A percentile compares a stretch with the other conserved stretches of the same genome.
Evolutionary conservation across 2,888 invertebrate genomes (phyloP).

Genomic region (Tethea ocularis): DNA sequence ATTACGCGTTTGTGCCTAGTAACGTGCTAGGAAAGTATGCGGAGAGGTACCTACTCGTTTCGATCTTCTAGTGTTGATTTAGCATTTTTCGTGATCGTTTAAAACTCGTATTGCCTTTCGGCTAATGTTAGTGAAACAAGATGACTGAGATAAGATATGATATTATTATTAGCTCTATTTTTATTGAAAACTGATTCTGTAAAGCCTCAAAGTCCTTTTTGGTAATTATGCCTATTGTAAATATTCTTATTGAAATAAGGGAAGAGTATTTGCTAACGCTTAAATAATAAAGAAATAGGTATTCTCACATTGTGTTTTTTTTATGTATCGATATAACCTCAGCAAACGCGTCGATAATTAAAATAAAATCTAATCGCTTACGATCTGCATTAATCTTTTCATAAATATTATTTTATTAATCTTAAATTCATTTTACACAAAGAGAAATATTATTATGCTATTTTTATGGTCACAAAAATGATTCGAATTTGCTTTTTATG

Average conservation of each 20-base stretch:
- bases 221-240: too few relatives aligned
- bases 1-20: conserved; percentile 48
- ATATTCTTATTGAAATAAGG: too few relatives aligned
- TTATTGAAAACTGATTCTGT: too few relatives aligned
- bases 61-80: not conserved
- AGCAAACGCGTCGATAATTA: not conserved
- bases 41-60: not conserved
- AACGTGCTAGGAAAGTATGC: conserved; percentile 24
- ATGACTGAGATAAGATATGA: too few relatives aligned
- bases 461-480: conserved; percentile 1
- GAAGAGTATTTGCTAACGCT: too few relatives aligned
- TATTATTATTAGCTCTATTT: too few relatives aligned
- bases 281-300: too few relatives aligned
- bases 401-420: conserved; percentile 7
- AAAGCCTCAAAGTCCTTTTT: too few relatives aligned
- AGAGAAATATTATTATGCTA: conserved; percentile 6
- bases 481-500: not conserved
- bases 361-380: conserved; percentile 5
- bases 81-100: not conserved
- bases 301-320: too few relatives aligned
- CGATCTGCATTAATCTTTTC: conserved; percentile 9
- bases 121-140: not conserved
- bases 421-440: conserved; percentile 10
- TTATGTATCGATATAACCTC: not conserved
- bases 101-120: not conserved